phyloP scores from a whole-genome alignment of 1,140 invertebrate genomes.

The Philopotamus ludificatus region DNA sequence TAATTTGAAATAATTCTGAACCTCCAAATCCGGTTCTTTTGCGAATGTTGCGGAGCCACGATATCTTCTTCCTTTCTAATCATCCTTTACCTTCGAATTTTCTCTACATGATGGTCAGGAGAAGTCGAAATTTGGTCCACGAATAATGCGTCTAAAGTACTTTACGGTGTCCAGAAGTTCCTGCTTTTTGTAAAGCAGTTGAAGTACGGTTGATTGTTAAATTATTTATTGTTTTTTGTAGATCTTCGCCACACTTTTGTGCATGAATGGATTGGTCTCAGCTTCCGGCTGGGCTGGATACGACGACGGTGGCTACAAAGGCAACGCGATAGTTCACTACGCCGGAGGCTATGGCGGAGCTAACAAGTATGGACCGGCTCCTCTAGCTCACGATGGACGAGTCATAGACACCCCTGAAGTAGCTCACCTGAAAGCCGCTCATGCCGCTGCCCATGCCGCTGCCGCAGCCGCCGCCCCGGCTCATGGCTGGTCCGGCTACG shows the following conservation, averaged over 20 bases:
- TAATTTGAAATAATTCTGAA: too few relatives aligned
- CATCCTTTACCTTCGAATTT: too few relatives aligned
- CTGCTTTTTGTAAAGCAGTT: neutral
- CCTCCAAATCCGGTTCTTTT: too few relatives aligned
- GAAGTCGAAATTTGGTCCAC: too few relatives aligned
- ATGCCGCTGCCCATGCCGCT: conserved; percentile 49
- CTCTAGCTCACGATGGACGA: conserved; percentile 44
- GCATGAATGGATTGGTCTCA: conserved; percentile 26
- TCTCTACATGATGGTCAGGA: neutral
- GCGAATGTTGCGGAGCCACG: too few relatives aligned
- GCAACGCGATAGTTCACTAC: neutral
- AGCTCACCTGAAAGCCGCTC: conserved; percentile 52
- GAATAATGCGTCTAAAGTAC: too few relatives aligned
- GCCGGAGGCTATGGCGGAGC: neutral
- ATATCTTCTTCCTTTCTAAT: too few relatives aligned
- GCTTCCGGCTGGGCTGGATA: conserved; percentile 3
- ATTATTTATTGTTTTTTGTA: conserved; percentile 16
- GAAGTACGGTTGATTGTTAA: neutral
- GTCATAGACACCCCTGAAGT: conserved; percentile 54
- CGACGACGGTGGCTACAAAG: conserved; percentile 13
- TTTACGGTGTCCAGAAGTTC: too few relatives aligned
- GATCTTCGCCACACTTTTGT: conserved; percentile 32
- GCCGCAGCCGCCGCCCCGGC: conserved; percentile 34
- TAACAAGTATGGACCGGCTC: conserved; percentile 41
- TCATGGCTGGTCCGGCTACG: conserved; percentile 1